Conservation (phyloP, 2,113 vertebrate genomes). For the Oncorhynchus keta region DNA sequence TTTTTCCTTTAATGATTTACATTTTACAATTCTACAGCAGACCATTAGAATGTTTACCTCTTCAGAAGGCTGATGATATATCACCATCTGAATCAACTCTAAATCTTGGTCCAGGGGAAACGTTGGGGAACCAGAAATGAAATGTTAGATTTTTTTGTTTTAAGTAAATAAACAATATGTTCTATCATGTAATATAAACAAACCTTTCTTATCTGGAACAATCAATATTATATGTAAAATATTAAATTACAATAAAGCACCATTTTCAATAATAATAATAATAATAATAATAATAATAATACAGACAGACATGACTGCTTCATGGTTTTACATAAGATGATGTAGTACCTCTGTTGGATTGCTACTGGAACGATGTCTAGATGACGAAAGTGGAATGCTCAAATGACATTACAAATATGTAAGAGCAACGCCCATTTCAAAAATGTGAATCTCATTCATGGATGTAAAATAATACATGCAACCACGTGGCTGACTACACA, state of each 20-base stretch:
- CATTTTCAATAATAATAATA: conserved; percentile 74
- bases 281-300: conserved; percentile 67
- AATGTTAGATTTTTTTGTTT: conserved; percentile 33
- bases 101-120: conserved; percentile 40
- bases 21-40: conserved; percentile 77
- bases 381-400: conserved; percentile 25
- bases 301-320: conserved; percentile 49
- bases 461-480: not conserved
- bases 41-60: conserved; percentile 63
- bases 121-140: conserved; percentile 38
- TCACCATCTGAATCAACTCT: conserved; percentile 43
- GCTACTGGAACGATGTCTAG: conserved; percentile 12
- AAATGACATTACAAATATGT: not conserved
- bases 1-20: conserved; percentile 72
- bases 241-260: conserved; percentile 79
- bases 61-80: conserved; percentile 51
- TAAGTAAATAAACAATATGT: conserved; percentile 59
- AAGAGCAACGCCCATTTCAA: not conserved
- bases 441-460: not conserved
- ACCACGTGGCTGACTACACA: not conserved
- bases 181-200: conserved; percentile 65
- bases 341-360: conserved; percentile 30
- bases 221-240: conserved; percentile 64
- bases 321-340: conserved; percentile 47
- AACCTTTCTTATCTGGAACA: conserved; percentile 63